Conservation (phyloP, 2,888 invertebrate species). For the Smittia aterrima region DNA sequence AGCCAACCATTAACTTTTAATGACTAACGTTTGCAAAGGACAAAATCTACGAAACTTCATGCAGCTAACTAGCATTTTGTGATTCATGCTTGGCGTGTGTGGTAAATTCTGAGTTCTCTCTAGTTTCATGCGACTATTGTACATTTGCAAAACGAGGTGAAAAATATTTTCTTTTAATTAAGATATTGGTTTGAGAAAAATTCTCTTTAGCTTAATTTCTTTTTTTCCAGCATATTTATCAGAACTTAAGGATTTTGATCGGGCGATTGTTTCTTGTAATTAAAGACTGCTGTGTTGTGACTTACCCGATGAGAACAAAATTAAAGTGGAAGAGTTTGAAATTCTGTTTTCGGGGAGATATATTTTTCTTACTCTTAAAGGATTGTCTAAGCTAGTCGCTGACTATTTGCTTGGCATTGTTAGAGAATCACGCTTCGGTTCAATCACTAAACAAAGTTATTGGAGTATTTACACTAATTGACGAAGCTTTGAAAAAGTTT, state of each 20-base stretch:
- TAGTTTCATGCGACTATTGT: neutral
- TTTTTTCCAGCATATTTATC: constrained; percentile 35
- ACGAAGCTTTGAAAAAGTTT: too few species aligned
- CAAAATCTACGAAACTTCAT: constrained; percentile 6
- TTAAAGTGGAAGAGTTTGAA: neutral
- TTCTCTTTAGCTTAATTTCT: neutral
- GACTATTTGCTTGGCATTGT: too few species aligned
- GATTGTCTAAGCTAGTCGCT: too few species aligned
- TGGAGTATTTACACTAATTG: too few species aligned
- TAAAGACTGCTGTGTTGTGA: neutral
- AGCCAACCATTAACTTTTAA: neutral
- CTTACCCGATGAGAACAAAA: neutral
- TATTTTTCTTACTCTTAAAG: too few species aligned
- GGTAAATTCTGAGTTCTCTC: neutral
- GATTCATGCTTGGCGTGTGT: constrained; percentile 8
- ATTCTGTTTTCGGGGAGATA: too few species aligned
- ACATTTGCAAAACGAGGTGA: neutral
- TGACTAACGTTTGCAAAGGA: neutral
- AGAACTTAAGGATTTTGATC: neutral
- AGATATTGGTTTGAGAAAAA: neutral
- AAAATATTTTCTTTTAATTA: neutral
- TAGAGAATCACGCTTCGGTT: too few species aligned
- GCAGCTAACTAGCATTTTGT: neutral
- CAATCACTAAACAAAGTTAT: too few species aligned
- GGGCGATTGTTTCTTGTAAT: neutral